A percentile compares a stretch with the other conserved stretches of the same genome.
phyloP scores from a whole-genome alignment of 2,888 invertebrate genomes.

The Rotaria sp. region DNA sequence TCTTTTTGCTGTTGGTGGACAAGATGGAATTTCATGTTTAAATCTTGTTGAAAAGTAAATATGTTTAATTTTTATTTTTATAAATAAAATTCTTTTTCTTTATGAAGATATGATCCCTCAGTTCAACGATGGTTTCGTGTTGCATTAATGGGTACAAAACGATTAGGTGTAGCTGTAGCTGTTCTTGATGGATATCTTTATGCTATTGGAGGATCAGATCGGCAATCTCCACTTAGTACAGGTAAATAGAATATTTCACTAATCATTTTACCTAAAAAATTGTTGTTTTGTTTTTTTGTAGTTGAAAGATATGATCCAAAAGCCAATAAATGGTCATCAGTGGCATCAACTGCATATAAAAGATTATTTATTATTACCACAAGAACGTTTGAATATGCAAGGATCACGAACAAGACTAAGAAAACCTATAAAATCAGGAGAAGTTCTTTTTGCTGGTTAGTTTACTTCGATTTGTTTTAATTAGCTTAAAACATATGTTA shows the following conservation, averaged over 20 bases:
- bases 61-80: not conserved
- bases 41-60: conserved; percentile 72
- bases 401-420: conserved; percentile 79
- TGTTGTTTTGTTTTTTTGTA: conserved; percentile 43
- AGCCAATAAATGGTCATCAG: conserved; percentile 73
- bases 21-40: conserved; percentile 59
- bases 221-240: conserved; percentile 88
- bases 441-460: conserved; percentile 58
- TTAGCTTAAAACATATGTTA: too few relatives aligned
- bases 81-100: conserved; percentile 31
- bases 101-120: conserved; percentile 79
- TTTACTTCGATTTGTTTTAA: not conserved
- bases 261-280: conserved; percentile 31
- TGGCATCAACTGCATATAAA: conserved; percentile 88
- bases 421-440: conserved; percentile 86
- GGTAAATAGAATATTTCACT: not conserved
- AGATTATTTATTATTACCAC: conserved; percentile 89
- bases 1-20: conserved; percentile 84
- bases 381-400: conserved; percentile 59
- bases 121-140: conserved; percentile 95
- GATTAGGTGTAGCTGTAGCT: conserved; percentile 61
- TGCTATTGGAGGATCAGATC: conserved; percentile 93
- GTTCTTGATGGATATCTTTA: conserved; percentile 75
- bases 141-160: conserved; percentile 86
- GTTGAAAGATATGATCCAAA: conserved; percentile 85